These are phyloP conservation scores for Pharmacophagus antenor DNA, from an alignment of 2,888 invertebrate genomes.

Conservation along the genomic window DNA sequence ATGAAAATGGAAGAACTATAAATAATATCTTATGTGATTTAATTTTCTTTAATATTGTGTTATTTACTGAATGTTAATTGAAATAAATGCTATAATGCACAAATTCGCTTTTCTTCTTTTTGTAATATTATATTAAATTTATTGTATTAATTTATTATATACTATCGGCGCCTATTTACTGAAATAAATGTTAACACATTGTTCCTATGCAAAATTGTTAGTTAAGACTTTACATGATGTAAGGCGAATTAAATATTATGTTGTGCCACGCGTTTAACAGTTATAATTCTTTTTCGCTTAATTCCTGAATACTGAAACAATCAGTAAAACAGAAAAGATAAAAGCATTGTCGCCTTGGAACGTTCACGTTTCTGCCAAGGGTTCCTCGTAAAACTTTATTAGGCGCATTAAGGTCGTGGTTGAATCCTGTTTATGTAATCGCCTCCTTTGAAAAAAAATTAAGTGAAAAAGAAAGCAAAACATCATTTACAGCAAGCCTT, in stretches of 20 bases:
- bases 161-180: background rate
- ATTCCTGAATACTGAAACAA: conserved; percentile 64
- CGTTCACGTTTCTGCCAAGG: conserved; percentile 77
- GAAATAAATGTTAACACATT: background rate
- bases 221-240: background rate
- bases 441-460: conserved; percentile 77
- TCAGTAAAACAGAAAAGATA: conserved; percentile 78
- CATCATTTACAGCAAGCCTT: conserved; percentile 39
- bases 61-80: no score
- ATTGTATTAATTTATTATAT: no score
- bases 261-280: background rate
- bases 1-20: no score
- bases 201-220: background rate
- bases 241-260: background rate
- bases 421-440: conserved; percentile 81
- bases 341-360: conserved; percentile 79
- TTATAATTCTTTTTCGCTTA: conserved; percentile 40
- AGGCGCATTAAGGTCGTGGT: conserved; percentile 79
- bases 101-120: no score
- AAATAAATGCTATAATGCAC: no score
- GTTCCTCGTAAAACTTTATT: conserved; percentile 80
- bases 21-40: no score
- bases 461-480: conserved; percentile 77
- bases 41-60: no score
- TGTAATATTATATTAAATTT: conserved; percentile 1